Base-by-base conservation (phyloP, 2,888 invertebrate genomes). In the Agriotes lineatus region DNA sequence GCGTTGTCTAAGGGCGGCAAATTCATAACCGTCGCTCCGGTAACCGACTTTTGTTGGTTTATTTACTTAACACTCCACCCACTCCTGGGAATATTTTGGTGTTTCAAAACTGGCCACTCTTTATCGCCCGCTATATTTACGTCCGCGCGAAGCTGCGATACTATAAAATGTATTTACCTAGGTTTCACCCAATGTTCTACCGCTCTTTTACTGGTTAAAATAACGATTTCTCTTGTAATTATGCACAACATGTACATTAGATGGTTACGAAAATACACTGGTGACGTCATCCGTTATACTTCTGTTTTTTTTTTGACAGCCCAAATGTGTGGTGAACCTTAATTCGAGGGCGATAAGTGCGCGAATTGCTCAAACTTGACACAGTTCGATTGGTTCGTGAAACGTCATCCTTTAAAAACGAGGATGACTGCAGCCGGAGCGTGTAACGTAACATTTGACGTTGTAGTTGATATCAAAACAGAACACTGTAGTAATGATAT, bases 231-330 rank as follows among this genome's bases (percentile, higher is more conserved):
- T 12, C 4, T 2, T 39, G 37, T n/a, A 39, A 39, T 14, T 39
- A 25, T 25, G 19, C 30, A 48, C 18, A 45, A n/a, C 44, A 60
- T 10, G 44, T 30, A 61, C 61, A 61, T 20, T 12, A 20, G 16
- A 22, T 19, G 12, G 37, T 37, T 33, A 58, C 35, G 59, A 66
- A 66, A 59, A 66, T 66, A 66, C 50, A 50, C 59, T 37, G 65
- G 16, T 66, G 65, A 66, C 65, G 65, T 66, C 65, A 66, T 52
- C 14, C n/a, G 35, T 42, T 18, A 56, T 42, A 66, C 52, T 59
- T 58, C 37, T 37, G n/a, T 44, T 25, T 39, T 59, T n/a, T n/a
- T 39, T 25, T 9, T 37, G n/a, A 58, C 37, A n/a, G 12, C 12
- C n/a, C 12, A 10, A 4, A 2, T 6, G n/a, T 48, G 6, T 5